phyloP scores from a whole-genome alignment of 2,797 vertebrate genomes.

The Pseudochirops cupreus region DNA sequence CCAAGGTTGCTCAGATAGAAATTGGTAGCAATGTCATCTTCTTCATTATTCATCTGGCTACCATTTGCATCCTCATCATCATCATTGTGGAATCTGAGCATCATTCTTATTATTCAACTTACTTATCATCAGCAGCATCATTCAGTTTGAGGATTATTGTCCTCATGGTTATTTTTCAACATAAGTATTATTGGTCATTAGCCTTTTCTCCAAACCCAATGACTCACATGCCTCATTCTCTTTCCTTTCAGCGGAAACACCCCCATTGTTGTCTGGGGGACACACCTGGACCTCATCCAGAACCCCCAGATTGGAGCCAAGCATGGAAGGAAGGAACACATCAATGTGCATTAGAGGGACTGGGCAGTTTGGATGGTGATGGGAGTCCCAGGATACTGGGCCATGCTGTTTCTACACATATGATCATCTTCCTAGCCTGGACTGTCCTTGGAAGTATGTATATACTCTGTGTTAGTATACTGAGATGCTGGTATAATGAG shows the following conservation, averaged over 20 bases:
- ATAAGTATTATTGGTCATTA: neutral
- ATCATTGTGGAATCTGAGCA: neutral
- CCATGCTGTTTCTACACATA: constrained; percentile 1
- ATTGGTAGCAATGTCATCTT: neutral
- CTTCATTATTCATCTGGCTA: constrained; percentile 14
- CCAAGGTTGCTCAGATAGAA: neutral
- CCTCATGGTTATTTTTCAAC: neutral
- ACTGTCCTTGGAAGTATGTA: accelerated
- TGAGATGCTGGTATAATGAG: neutral
- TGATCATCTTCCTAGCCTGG: neutral
- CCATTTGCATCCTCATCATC: constrained; percentile 12
- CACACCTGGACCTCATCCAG: constrained; percentile 98
- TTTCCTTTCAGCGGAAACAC: constrained; percentile 91
- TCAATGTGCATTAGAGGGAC: constrained; percentile 89
- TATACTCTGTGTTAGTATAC: neutral
- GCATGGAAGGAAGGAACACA: constrained; percentile 93
- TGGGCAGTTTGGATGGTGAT: neutral
- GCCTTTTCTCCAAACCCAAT: neutral
- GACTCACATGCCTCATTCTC: constrained; percentile 38
- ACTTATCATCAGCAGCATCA: neutral
- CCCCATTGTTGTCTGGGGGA: constrained; percentile 96
- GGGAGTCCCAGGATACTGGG: neutral
- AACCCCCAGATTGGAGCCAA: constrained; percentile 97
- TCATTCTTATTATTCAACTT: constrained; percentile 7
- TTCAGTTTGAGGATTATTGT: neutral